Conservation (phyloP, 2,888 invertebrate species). For the Cosmia trapezina region DNA sequence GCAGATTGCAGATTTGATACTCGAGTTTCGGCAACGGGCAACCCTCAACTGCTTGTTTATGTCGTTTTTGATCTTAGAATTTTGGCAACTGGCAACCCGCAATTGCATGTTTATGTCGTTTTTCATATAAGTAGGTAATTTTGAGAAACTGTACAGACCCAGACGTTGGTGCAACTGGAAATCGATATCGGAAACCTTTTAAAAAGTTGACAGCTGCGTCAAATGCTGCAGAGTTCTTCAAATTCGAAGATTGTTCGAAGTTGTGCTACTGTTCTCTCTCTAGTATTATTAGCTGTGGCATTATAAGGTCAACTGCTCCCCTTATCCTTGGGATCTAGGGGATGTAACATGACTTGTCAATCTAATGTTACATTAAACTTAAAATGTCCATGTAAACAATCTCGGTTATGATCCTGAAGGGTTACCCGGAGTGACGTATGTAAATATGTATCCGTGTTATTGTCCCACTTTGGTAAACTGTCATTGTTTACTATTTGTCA, state of each 20-base stretch:
- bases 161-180: background rate
- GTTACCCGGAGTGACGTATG: conserved; percentile 26
- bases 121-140: background rate
- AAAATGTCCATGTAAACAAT: conserved; percentile 45
- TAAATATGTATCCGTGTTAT: conserved; percentile 17
- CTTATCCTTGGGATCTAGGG: conserved; percentile 35
- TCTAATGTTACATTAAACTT: conserved; percentile 44
- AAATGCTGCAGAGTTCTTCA: background rate
- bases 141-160: background rate
- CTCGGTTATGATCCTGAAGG: conserved; percentile 11
- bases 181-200: too few relatives aligned
- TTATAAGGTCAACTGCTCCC: conserved; percentile 35
- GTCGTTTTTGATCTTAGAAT: background rate
- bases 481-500: conserved; percentile 12
- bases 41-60: background rate
- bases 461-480: conserved; percentile 5
- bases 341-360: conserved; percentile 49
- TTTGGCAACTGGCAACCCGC: background rate
- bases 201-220: too few relatives aligned
- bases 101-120: background rate
- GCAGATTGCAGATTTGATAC: background rate
- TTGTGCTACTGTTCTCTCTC: conserved; percentile 2
- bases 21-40: background rate
- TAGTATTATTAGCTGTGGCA: conserved; percentile 15
- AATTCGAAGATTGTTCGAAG: background rate